A percentile compares a stretch with the other conserved stretches of the same genome.
These are phyloP conservation scores for Spinibarbus caldwelli DNA, from an alignment of 2,797 vertebrate species.

Conservation along the genomic window DNA sequence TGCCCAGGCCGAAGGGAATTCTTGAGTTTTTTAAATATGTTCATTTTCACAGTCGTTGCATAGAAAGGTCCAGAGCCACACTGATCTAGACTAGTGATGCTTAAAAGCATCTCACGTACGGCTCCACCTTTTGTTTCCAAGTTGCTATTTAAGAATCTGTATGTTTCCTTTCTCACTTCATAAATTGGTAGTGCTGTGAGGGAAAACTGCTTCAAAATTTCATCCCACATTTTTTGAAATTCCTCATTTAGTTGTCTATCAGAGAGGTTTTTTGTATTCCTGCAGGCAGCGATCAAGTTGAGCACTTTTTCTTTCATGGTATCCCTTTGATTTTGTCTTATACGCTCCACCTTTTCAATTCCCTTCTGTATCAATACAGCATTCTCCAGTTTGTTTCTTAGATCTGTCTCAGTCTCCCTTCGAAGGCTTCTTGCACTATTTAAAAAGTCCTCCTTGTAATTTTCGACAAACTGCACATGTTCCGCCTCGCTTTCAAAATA, in stretches of 20 bases:
- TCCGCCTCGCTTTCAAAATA: conserved; percentile 63
- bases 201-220: conserved; percentile 35
- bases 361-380: conserved; percentile 21
- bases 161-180: background rate
- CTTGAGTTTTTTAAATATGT: background rate
- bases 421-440: conserved; percentile 46
- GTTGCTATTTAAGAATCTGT: background rate
- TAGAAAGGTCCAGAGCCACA: background rate
- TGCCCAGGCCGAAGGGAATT: background rate
- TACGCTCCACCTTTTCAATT: conserved; percentile 18
- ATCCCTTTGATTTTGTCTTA: conserved; percentile 42
- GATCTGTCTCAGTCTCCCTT: conserved; percentile 55
- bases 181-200: background rate
- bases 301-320: conserved; percentile 63
- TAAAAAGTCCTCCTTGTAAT: conserved; percentile 65
- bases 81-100: background rate
- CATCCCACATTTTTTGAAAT: conserved; percentile 67
- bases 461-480: conserved; percentile 65
- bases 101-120: background rate
- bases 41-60: background rate
- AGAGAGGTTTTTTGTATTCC: background rate
- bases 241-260: conserved; percentile 17
- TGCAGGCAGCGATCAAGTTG: conserved; percentile 55
- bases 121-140: background rate
- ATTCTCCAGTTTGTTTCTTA: conserved; percentile 16